Percentiles rank a stretch among this genome's conserved stretches.
Conservation (phyloP, 1,140 invertebrate species). For the Oreohelix idahoensis region DNA sequence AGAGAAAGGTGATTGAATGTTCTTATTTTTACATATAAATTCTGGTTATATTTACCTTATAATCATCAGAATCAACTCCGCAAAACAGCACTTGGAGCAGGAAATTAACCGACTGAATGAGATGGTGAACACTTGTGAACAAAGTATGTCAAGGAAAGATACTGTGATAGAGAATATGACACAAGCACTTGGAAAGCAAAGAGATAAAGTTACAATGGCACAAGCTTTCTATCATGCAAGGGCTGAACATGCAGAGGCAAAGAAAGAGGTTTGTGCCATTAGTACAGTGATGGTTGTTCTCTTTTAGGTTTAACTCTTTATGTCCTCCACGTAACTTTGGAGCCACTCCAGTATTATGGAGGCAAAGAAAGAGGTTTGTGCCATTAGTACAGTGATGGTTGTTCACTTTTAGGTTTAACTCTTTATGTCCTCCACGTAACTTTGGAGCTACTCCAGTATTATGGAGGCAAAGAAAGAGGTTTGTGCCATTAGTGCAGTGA, state of each 20-base stretch:
- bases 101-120: slow-evolving; percentile 68
- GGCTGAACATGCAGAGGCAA: slow-evolving; percentile 59
- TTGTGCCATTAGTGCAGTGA: too few species aligned
- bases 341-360: too few species aligned
- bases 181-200: slow-evolving; percentile 66
- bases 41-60: too few species aligned
- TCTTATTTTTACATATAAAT: too few species aligned
- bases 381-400: too few species aligned
- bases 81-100: slow-evolving; percentile 55
- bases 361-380: slow-evolving; percentile 62
- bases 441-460: too few species aligned
- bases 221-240: slow-evolving; percentile 68
- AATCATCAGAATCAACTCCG: slow-evolving; percentile 53
- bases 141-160: slow-evolving; percentile 69
- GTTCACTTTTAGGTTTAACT: too few species aligned
- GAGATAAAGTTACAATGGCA: slow-evolving; percentile 62
- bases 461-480: slow-evolving; percentile 68
- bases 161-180: slow-evolving; percentile 69
- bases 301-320: too few species aligned
- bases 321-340: too few species aligned
- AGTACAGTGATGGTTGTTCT: too few species aligned
- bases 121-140: slow-evolving; percentile 67
- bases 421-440: too few species aligned
- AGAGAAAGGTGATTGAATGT: too few species aligned
- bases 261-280: slow-evolving; percentile 65